phyloP scores from a whole-genome alignment of 2,888 invertebrate species.

The Cosmorhoe ocellata region DNA sequence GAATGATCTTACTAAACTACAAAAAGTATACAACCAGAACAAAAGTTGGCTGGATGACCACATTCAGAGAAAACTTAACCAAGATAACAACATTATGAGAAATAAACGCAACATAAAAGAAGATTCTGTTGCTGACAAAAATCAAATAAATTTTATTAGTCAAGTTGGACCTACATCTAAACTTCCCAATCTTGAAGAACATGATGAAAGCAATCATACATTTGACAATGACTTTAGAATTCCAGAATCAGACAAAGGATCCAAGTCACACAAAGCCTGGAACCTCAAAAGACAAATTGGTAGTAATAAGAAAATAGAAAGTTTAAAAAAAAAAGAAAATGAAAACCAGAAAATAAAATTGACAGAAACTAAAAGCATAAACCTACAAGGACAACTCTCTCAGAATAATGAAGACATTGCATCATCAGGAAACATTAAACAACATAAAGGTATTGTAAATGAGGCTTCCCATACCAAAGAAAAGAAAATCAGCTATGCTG shows the following conservation, averaged over 20 bases:
- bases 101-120: conserved; percentile 8
- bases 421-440: conserved; percentile 20
- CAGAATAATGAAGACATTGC: conserved; percentile 4
- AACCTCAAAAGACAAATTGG: conserved; percentile 6
- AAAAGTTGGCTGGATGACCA: conserved; percentile 71
- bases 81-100: conserved; percentile 23
- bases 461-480: conserved; percentile 22
- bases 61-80: conserved; percentile 55
- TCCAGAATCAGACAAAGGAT: conserved; percentile 26
- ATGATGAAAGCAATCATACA: conserved; percentile 2
- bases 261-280: conserved; percentile 16
- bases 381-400: conserved; percentile 24
- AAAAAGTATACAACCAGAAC: conserved; percentile 65
- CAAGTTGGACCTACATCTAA: conserved; percentile 4
- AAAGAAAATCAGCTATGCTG: conserved; percentile 63
- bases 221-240: conserved; percentile 6
- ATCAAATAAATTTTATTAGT: conserved; percentile 1
- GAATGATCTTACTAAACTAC: conserved; percentile 60
- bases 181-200: conserved; percentile 6
- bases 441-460: conserved; percentile 13
- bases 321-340: background rate
- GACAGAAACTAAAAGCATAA: conserved; percentile 2
- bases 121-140: conserved; percentile 3
- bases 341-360: conserved; percentile 4
- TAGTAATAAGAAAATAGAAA: conserved; percentile 4